A percentile compares a stretch with the other conserved stretches of the same genome.
phyloP scores from a whole-genome alignment of 2,797 vertebrate genomes.

The Betta splendens region DNA sequence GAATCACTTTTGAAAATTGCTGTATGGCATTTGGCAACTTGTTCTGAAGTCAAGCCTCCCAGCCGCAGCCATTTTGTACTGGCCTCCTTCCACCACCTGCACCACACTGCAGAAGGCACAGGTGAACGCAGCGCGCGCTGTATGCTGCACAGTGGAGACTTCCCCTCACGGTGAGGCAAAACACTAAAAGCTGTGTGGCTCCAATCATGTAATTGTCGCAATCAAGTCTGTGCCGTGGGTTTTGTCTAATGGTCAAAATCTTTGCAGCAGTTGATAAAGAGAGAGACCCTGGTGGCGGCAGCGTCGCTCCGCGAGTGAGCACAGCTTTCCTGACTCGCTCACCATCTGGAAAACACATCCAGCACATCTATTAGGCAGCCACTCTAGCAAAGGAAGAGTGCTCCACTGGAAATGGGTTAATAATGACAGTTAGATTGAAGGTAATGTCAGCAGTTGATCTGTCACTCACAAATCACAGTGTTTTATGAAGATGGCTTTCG shows the following conservation, averaged over 20 bases:
- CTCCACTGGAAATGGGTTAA: slow-evolving; percentile 56
- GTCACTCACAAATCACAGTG: slow-evolving; percentile 30
- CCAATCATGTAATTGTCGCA: slow-evolving; percentile 26
- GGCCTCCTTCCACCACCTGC: not conserved
- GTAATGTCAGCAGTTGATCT: slow-evolving; percentile 38
- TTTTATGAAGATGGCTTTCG: slow-evolving; percentile 29
- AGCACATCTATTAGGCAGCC: slow-evolving; percentile 44
- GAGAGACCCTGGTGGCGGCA: slow-evolving; percentile 38
- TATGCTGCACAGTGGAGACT: slow-evolving; percentile 8
- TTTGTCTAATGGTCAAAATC: slow-evolving; percentile 27
- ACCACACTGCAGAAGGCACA: not conserved
- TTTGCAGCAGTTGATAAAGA: slow-evolving; percentile 37
- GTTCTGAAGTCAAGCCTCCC: not conserved
- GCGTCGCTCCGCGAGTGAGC: slow-evolving; percentile 24
- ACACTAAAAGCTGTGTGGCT: slow-evolving; percentile 15
- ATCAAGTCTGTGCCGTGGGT: slow-evolving; percentile 17
- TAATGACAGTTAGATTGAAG: slow-evolving; percentile 53
- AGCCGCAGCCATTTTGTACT: no score
- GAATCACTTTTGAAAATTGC: not conserved
- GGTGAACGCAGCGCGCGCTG: slow-evolving; percentile 2
- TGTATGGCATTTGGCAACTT: not conserved
- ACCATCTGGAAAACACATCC: slow-evolving; percentile 60
- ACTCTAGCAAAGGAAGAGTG: slow-evolving; percentile 43
- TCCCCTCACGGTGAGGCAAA: slow-evolving; percentile 3
- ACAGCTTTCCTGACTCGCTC: slow-evolving; percentile 44